phyloP scores from a whole-genome alignment of 53 echinoderm and acorn worm genomes.

The Henricia sp. region DNA sequence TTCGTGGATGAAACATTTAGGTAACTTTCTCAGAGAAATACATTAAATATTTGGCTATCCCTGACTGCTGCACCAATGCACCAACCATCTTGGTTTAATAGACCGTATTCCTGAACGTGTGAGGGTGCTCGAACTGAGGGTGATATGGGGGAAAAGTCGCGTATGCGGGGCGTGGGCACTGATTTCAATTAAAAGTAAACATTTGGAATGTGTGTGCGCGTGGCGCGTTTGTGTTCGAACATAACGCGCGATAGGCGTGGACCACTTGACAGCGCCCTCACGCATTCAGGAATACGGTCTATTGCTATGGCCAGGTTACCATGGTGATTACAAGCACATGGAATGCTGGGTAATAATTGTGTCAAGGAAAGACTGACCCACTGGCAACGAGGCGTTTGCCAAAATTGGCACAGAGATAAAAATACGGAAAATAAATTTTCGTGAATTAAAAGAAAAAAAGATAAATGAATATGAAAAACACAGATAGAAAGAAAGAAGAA shows the following conservation, averaged over 20 bases:
- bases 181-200: too few species aligned
- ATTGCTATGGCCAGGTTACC: constrained; percentile 40
- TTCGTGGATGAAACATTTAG: too few species aligned
- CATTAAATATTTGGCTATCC: constrained; percentile 34
- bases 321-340: constrained; percentile 27
- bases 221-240: too few species aligned
- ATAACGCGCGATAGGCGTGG: too few species aligned
- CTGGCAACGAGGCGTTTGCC: background rate
- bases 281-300: too few species aligned
- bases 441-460: background rate
- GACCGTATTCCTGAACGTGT: too few species aligned
- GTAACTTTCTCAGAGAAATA: too few species aligned
- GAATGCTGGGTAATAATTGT: constrained; percentile 30
- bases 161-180: too few species aligned
- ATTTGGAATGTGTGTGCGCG: too few species aligned
- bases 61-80: constrained; percentile 56
- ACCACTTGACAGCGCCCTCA: too few species aligned
- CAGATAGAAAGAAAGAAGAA: background rate
- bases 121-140: too few species aligned
- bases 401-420: background rate
- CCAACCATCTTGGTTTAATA: constrained; percentile 44
- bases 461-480: background rate
- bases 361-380: background rate
- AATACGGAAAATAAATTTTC: background rate
- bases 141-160: too few species aligned